Conservation (phyloP, 2,888 invertebrate species). For the Acholoe squamosa region DNA sequence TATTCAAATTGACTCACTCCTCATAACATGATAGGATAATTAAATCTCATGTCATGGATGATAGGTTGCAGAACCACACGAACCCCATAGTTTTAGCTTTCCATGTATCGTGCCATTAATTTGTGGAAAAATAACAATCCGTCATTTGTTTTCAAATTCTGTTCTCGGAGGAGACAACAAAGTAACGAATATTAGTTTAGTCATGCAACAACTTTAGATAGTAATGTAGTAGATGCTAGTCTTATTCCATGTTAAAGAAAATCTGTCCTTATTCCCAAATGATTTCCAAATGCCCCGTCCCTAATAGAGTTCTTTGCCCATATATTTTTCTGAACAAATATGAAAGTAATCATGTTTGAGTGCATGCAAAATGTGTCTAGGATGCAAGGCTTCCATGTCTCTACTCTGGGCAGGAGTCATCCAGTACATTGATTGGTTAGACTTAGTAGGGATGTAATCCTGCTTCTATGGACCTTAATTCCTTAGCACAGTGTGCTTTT, state of each 20-base stretch:
- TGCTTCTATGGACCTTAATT: neutral
- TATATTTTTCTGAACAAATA: no score
- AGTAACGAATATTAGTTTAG: neutral
- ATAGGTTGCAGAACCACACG: neutral
- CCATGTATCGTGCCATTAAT: neutral
- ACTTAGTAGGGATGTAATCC: neutral
- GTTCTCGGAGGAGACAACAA: neutral
- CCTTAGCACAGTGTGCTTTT: neutral
- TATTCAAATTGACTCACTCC: constrained; percentile 34
- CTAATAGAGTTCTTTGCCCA: no score
- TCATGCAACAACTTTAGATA: neutral
- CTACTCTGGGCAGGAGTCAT: neutral
- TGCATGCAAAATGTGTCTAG: no score
- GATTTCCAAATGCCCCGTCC: no score
- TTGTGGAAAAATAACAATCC: neutral
- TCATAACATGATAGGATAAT: constrained; percentile 14
- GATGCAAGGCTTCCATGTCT: no score
- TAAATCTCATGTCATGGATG: neutral
- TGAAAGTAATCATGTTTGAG: no score
- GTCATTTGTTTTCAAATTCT: constrained; percentile 9
- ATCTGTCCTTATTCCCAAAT: no score
- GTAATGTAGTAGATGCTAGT: no score
- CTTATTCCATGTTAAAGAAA: no score
- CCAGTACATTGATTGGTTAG: neutral
- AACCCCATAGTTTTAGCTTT: neutral